These are phyloP conservation scores for Hydrocynus forskahlii DNA, from an alignment of 2,797 vertebrate species.

Conservation along the genomic window DNA sequence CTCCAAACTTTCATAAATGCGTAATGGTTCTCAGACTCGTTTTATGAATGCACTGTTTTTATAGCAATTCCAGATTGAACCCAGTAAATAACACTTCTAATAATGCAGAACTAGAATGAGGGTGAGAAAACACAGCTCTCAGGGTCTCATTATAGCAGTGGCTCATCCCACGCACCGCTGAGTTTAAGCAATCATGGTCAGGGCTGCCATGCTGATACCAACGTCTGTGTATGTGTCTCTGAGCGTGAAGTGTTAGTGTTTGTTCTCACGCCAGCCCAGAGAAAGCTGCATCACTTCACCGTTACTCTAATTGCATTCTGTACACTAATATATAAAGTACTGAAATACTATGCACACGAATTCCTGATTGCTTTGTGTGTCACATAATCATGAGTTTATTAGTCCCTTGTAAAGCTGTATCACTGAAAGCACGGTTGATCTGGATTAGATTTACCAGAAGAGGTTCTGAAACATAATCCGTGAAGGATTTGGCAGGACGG, in stretches of 20 bases:
- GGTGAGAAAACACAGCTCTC: neutral
- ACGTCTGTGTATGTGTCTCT: neutral
- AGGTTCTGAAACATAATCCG: neutral
- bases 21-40: neutral
- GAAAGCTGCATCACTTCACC: neutral
- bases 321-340: neutral
- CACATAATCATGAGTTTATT: neutral
- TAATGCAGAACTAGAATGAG: neutral
- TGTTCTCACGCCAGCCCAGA: neutral
- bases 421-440: neutral
- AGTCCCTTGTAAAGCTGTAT: neutral
- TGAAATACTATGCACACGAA: neutral
- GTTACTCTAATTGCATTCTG: neutral
- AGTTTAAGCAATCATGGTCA: neutral
- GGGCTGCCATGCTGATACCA: constrained; percentile 2
- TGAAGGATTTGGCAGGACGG: neutral
- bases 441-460: neutral
- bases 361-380: neutral
- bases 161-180: neutral
- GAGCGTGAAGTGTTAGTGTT: neutral
- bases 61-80: neutral
- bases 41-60: neutral
- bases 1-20: no score
- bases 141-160: neutral
- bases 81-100: neutral